Evolutionary conservation across 1,140 invertebrate species (phyloP).

Genomic region (Oedothorax gibbosus): DNA sequence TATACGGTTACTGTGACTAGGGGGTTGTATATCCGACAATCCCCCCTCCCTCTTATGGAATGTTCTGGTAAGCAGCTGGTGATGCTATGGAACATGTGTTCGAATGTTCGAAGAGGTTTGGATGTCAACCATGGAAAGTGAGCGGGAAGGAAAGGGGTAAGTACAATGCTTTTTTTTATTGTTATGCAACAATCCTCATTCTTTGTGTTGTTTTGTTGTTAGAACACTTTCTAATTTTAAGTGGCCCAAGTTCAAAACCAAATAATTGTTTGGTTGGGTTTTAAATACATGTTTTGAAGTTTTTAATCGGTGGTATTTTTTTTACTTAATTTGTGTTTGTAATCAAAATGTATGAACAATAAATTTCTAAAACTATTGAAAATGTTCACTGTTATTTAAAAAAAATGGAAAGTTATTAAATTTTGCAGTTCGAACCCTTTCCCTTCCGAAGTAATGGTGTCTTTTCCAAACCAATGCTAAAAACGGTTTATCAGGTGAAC

Average conservation of each 20-base stretch:
- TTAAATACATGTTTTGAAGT: too few species aligned
- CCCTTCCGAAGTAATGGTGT: too few species aligned
- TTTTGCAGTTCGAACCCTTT: too few species aligned
- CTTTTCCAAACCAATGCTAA: too few species aligned
- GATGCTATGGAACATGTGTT: slow-evolving; percentile 18
- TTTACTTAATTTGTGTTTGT: too few species aligned
- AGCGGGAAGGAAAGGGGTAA: slow-evolving; percentile 8
- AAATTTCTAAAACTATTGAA: too few species aligned
- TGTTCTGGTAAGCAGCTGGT: slow-evolving; percentile 26
- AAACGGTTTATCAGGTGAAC: too few species aligned
- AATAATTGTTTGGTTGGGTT: background rate
- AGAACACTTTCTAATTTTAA: slow-evolving; percentile 28
- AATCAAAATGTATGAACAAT: too few species aligned
- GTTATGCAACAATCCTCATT: background rate
- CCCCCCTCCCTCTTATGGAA: slow-evolving; percentile 2
- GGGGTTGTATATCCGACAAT: too few species aligned
- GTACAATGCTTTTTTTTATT: slow-evolving; percentile 18
- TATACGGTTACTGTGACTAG: background rate
- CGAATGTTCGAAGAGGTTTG: slow-evolving; percentile 12
- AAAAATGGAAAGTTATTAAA: too few species aligned
- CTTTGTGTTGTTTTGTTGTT: background rate
- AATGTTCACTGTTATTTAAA: too few species aligned
- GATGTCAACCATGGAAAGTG: slow-evolving; percentile 20
- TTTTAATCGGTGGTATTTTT: too few species aligned
- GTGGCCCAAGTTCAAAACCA: slow-evolving; percentile 27